These are phyloP conservation scores for Tetranychus truncatus DNA, from an alignment of 2,888 invertebrate genomes.

Conservation along the genomic window DNA sequence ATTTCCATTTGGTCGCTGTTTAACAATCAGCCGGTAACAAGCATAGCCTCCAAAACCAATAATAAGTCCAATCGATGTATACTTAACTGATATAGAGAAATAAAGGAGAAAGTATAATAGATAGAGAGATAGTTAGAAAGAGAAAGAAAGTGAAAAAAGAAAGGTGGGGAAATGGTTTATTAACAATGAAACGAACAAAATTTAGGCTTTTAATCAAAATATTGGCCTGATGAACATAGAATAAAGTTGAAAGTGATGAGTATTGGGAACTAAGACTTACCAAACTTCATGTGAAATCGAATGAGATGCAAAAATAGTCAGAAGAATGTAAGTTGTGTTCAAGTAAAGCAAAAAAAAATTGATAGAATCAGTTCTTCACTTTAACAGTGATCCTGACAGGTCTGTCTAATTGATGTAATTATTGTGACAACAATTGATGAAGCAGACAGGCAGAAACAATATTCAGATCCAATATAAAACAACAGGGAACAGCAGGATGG, in stretches of 20 bases:
- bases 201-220: too few species aligned
- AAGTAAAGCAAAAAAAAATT: background rate
- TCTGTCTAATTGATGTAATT: background rate
- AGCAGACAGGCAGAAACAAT: background rate
- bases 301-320: background rate
- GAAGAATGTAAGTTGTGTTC: background rate
- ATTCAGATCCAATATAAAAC: background rate
- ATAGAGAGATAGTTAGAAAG: background rate
- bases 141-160: background rate
- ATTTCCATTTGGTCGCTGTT: background rate
- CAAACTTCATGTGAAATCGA: background rate
- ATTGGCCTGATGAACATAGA: too few species aligned
- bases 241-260: background rate
- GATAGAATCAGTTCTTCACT: conserved; percentile 1
- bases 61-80: background rate
- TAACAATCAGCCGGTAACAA: background rate
- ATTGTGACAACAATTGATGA: background rate
- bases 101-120: background rate
- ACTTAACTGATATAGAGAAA: background rate
- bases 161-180: background rate
- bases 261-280: background rate
- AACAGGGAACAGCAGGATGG: background rate
- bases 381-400: background rate
- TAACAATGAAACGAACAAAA: too few species aligned
- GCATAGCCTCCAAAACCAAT: background rate